Conservation (phyloP, 2,888 invertebrate genomes). For the Operophtera brumata region DNA sequence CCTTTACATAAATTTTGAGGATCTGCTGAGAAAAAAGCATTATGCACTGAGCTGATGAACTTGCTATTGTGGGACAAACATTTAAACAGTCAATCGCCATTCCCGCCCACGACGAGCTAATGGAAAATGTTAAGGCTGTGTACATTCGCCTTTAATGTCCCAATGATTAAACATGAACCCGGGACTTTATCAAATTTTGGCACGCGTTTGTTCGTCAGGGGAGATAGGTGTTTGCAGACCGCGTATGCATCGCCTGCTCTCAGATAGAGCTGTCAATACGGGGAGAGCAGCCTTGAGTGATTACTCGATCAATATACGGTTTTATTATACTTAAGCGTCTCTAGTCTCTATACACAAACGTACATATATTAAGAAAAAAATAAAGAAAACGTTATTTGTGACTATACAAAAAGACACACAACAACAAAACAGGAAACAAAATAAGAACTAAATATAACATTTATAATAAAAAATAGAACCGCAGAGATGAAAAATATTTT, state of each 20-base stretch:
- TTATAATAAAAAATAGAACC: too few species aligned
- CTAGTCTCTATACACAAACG: neutral
- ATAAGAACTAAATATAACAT: too few species aligned
- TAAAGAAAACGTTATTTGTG: too few species aligned
- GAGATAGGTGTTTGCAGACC: constrained; percentile 70
- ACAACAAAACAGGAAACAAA: too few species aligned
- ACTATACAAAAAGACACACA: too few species aligned
- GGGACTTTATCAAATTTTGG: constrained; percentile 78
- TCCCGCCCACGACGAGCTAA: constrained; percentile 45
- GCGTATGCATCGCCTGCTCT: constrained; percentile 62
- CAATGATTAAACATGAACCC: constrained; percentile 76
- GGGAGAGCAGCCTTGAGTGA: constrained; percentile 61
- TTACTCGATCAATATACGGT: constrained; percentile 63
- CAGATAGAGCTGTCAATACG: constrained; percentile 76
- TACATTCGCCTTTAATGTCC: constrained; percentile 63
- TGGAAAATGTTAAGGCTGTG: constrained; percentile 67
- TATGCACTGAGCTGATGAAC: constrained; percentile 30
- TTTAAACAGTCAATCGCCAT: constrained; percentile 53
- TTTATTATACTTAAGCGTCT: constrained; percentile 41
- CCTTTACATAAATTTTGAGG: too few species aligned
- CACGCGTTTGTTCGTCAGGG: constrained; percentile 71
- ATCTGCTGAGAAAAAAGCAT: too few species aligned
- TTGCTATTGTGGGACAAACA: constrained; percentile 39
- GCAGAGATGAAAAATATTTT: too few species aligned
- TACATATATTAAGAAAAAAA: neutral